Evolutionary conservation across 1,140 invertebrate species (phyloP), one percentile per base, ranked within the genome.

Genomic region (Penaeus japonicus): DNA sequence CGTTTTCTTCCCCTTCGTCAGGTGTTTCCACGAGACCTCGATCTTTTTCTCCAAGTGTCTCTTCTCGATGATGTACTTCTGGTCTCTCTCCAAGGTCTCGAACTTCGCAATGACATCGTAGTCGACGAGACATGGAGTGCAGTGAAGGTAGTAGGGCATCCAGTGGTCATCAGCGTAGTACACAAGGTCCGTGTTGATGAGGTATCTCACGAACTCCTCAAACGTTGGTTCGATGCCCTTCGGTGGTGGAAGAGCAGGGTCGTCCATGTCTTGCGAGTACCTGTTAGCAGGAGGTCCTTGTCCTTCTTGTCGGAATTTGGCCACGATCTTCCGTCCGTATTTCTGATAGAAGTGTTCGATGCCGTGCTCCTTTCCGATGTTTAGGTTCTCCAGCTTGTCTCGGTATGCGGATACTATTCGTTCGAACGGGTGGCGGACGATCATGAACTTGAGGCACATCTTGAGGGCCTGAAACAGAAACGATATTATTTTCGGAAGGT

Each of bases 91-190:
- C 53, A 98, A 93, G 10, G 96, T 97, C 93, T 98, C 97, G 92
- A 97, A 98, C 93, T 98, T 97, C 39, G 96, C 95, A 79, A 98
- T 96, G 70, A 97, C 94, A 91, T 97, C 96, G 90, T 94, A 97
- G 80, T 95, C 94, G 0, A 96, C 92, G 10, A 94, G 93, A 92
- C 96, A 97, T 0, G 96, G 96, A 18, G 95, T 95, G 90, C 96
- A 96, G 90, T 95, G 95, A 87, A 94, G 93, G 91, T 95, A 95
- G 87, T 95, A 95, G 0, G 95, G 95, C 27, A 95, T 94, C 96
- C 96, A 96, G 91, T 96, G 96, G 90, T 95, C 95, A 89, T 95
- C 92, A 27, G 91, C 79, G 53, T 92, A 91, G 4, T 86, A 65
- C 18, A 91, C 79, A 18, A 93, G 91, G 62, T 92, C 91, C 27